Base-by-base conservation (phyloP, 2,888 invertebrate species). In the Epinotia bilunana region DNA sequence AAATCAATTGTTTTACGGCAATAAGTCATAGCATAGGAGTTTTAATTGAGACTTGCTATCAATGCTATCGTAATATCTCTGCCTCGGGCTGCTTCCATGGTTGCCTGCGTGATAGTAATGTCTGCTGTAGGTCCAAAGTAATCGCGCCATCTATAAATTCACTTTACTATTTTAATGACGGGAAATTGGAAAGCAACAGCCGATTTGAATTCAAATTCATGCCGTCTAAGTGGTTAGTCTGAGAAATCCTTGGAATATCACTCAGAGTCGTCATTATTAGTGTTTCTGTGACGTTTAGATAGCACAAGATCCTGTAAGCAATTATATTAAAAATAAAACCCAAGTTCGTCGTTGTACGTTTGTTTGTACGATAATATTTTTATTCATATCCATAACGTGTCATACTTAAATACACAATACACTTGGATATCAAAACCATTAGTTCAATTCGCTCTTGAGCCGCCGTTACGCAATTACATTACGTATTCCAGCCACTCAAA, bases 1-100 rank as follows among this genome's bases (percentile, higher is more conserved):
- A 91, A 91, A 89, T 88, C 92, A 91, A 93, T 93, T 93, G 93
- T 92, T 93, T 89, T 86, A 84, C 81, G 70, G 86, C 89, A 83
- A 88, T 93, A 93, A 92, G 83, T 92, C 91, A 90, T 88, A 39
- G 82, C 83, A 84, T 39, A 83, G 81, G 83, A 82, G 83, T 86
- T 89, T 92, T 92, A 92, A 92, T 93, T 92, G 90, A 91, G 90
- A 85, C 86, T 90, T 75, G 65, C 75, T 75, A 75, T 75, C 75
- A 86, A 87, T 84, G 84, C 84, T 86, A 84, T 87, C 83, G 83
- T 87, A 83, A 75, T 84, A 85, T 87, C 84, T 82, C 78, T 77
- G 87, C 91, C 85, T 80, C 79, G 77, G 88, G 90, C 91, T 84
- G 84, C 82, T 83, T 78, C 80, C 79, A 80, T 82, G 80, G 81